Evolutionary conservation across 2,113 vertebrate genomes (phyloP).

Genomic region (Fulica atra): DNA sequence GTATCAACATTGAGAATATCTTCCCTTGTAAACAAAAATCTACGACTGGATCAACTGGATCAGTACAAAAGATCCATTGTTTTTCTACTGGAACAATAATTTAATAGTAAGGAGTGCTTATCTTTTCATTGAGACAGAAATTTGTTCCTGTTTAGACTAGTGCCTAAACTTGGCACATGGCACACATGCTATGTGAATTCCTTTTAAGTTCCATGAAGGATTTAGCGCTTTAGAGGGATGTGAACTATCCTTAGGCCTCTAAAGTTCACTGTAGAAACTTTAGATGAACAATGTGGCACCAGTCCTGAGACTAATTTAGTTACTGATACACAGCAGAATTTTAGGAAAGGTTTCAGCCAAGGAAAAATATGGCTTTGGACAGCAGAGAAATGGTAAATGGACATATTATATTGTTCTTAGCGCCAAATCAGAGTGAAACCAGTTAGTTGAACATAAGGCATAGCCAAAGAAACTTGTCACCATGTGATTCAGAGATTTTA

Average conservation of each 20-base stretch:
- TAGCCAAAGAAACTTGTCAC: not conserved
- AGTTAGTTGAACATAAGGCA: not conserved
- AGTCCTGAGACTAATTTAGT: not conserved
- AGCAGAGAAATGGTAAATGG: not conserved
- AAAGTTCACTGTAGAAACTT: constrained; percentile 12
- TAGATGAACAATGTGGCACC: not conserved
- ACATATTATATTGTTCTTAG: not conserved
- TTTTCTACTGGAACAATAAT: not conserved
- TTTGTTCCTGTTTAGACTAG: constrained; percentile 23
- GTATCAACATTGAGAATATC: not conserved
- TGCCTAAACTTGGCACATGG: not conserved
- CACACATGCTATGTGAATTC: not conserved
- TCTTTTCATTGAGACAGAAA: constrained; percentile 11
- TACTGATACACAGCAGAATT: not conserved
- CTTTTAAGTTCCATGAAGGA: not conserved
- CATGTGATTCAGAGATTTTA: not conserved
- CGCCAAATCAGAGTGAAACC: not conserved
- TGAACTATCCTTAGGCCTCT: not conserved
- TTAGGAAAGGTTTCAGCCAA: not conserved
- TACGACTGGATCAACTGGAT: not conserved
- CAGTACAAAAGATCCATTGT: not conserved
- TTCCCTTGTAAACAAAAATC: not conserved
- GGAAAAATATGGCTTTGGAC: not conserved
- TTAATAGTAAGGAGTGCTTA: not conserved
- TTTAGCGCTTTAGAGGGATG: not conserved